Base-by-base conservation (phyloP, 2,113 vertebrate genomes). In the Sardina pilchardus region DNA sequence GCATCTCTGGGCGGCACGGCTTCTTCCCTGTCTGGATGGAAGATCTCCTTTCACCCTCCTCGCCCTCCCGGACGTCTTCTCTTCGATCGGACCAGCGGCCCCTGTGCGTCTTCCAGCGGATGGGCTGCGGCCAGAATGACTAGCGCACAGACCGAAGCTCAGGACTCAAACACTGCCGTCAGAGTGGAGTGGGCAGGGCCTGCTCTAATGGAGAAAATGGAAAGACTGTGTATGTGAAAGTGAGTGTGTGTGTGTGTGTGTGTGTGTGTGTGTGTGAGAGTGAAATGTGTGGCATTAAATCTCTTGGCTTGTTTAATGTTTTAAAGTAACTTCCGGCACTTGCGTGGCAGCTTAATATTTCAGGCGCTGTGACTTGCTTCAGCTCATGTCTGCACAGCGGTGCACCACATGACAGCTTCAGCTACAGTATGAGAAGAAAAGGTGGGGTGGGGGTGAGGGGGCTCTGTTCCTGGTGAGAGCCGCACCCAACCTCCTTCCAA, bases 151-250 rank as follows among this genome's bases (percentile, higher is more conserved):
- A 34, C 30, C 5, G 30, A 10, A 78, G 71, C 34, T 12, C 2
- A 5, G 39, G 30, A 78, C 14, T 34, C 14, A 16, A 1, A 78
- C 71, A 14, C 30, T 16, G 30, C 7, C 63, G 10, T 26, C n/a
- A 10, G 39, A 59, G 53, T 7, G 2, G 30, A 78, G 71, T 78
- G 71, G 71, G 71, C 71, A 36, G 30, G 34, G 12, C 71, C 67
- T 75, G 30, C 26, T 75, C 67, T 75, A 75, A 78, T 78, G 71
- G 71, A 78, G 26, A 78, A 34, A 78, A 78, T 78, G 71, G 34
- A 78, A 34, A 78, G 71, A 36, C 30, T 78, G 71, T 36, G 67
- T 78, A 39, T 36, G 34, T 30, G 30, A 17, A 19, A 30, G n/a
- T 12, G 6, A 34, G 63, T 63, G 59, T n/a, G 59, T n/a, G 59